Base-by-base conservation (phyloP, 2,888 invertebrate species). In the Minunthozetes semirufus region DNA sequence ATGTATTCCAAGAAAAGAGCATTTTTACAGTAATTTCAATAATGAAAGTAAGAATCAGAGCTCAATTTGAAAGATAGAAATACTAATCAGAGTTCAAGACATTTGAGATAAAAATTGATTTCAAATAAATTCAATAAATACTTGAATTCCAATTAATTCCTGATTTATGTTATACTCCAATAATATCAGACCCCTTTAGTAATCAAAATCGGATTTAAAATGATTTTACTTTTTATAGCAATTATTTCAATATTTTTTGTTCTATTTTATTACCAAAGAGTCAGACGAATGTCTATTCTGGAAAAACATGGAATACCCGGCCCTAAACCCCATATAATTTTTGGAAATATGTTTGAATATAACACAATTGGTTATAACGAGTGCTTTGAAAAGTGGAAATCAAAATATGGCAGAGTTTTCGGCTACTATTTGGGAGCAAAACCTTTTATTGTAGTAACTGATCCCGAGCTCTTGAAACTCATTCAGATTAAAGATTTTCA, bases 401-500 rank as follows among this genome's bases (percentile, higher is more conserved):
- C 70, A 27, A 74, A 77, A 42, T 77, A 78, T 42, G 78, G 78
- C 15, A 71, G 74, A 73, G 75, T 78, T n/a, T 66, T 77, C 17
- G 78, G 77, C 4, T 77, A 53, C 48, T 76, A 74, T 42, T 71
- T 75, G 50, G 76, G 77, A 9, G 66, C 74, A 61, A 76, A 71
- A 59, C 76, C 76, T 15, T 63, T 76, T 61, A 50, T 77, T 38
- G 53, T 76, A 25, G 72, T 77, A 11, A 72, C 77, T 6, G 76
- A 77, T 53, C 72, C 77, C 9, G 42, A 73, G 5, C 2, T 78
- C 0, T 63, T 78, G 68, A 76, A 77, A 68, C 42, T 75, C 13
- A 75, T 78, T 33, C 77, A 76, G 17, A 77, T 78, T 1, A 78
- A 76, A 53, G 78, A 78, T 19, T 78, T 78, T 19, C n/a, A 70